A percentile compares a stretch with the other conserved stretches of the same genome.
Evolutionary conservation across 2,888 invertebrate genomes (phyloP).

Genomic region (Protodeltote pygarga): DNA sequence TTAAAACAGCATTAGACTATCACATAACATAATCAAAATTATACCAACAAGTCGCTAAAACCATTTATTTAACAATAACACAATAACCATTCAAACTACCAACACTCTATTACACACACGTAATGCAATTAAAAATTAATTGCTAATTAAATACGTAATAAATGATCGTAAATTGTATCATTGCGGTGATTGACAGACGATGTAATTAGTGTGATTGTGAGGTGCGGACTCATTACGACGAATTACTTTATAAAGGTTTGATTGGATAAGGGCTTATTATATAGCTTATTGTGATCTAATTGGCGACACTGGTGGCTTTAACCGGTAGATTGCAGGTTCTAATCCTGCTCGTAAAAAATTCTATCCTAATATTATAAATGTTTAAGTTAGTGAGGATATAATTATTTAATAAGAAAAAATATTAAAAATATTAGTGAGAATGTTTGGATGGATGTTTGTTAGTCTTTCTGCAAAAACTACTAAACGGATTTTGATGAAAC

Average conservation of each 20-base stretch:
- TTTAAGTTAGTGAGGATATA: too few species aligned
- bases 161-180: conserved; percentile 19
- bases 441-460: too few species aligned
- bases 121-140: conserved; percentile 39
- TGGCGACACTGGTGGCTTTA: background rate
- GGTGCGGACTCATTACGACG: conserved; percentile 31
- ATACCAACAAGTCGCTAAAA: background rate
- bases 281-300: conserved; percentile 20
- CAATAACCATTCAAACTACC: conserved; percentile 19
- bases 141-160: conserved; percentile 36
- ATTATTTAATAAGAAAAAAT: too few species aligned
- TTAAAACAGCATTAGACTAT: background rate
- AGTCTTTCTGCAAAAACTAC: too few species aligned
- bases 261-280: conserved; percentile 28
- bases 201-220: conserved; percentile 25
- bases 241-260: conserved; percentile 17
- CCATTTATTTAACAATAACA: conserved; percentile 23
- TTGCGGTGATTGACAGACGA: conserved; percentile 40
- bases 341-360: too few species aligned
- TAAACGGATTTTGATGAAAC: background rate
- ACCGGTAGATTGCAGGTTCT: too few species aligned
- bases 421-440: too few species aligned
- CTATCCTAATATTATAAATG: too few species aligned
- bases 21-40: conserved; percentile 12
- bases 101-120: conserved; percentile 27